phyloP scores from a whole-genome alignment of 1,140 invertebrate genomes.

The Apocrypta bakeri region DNA sequence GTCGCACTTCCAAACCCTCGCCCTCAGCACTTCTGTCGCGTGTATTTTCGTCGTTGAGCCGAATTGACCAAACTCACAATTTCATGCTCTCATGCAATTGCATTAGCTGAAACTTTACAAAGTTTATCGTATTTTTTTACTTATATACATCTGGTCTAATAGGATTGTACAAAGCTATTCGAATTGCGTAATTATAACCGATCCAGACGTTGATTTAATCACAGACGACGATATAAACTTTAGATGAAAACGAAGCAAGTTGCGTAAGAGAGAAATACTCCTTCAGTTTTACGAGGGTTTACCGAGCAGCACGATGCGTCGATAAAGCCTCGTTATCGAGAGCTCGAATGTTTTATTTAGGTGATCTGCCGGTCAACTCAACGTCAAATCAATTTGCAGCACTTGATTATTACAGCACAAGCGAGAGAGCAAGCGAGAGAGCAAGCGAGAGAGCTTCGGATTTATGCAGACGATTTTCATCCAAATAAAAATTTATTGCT shows the following conservation, averaged over 20 bases:
- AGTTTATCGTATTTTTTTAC: slow-evolving; percentile 26
- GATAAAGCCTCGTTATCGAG: slow-evolving; percentile 25
- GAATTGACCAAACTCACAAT: slow-evolving; percentile 26
- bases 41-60: slow-evolving; percentile 16
- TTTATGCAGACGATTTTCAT: slow-evolving; percentile 27
- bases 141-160: background rate
- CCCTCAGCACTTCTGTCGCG: background rate
- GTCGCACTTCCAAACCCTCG: background rate
- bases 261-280: background rate
- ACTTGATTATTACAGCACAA: slow-evolving; percentile 7
- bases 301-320: background rate
- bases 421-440: background rate
- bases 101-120: slow-evolving; percentile 9
- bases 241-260: slow-evolving; percentile 3
- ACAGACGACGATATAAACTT: background rate
- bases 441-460: background rate
- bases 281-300: slow-evolving; percentile 36
- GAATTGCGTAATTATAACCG: slow-evolving; percentile 22
- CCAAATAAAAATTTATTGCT: slow-evolving; percentile 17
- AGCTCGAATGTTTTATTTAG: slow-evolving; percentile 37
- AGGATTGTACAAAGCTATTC: slow-evolving; percentile 22
- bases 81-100: background rate
- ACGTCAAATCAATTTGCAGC: slow-evolving; percentile 28
- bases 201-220: slow-evolving; percentile 19
- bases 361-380: background rate